These are phyloP conservation scores for Orius laevigatus DNA, from an alignment of 1,140 invertebrate genomes.

Conservation along the genomic window DNA sequence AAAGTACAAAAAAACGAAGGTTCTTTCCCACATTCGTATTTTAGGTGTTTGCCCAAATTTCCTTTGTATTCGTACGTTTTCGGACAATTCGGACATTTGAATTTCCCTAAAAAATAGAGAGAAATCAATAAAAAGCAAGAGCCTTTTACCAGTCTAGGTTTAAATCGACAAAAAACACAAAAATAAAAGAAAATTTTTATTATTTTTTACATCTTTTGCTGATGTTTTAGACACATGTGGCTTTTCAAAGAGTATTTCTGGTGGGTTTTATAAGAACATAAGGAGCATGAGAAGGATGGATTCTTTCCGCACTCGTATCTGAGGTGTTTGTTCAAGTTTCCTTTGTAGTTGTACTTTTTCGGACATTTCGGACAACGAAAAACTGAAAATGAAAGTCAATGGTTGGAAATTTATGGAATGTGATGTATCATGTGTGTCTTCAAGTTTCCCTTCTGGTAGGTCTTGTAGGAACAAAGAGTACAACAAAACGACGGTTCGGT, in stretches of 20 bases:
- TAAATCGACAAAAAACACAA: no score
- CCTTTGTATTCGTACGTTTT: slow-evolving; percentile 11
- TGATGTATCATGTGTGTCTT: slow-evolving; percentile 26
- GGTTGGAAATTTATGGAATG: not conserved
- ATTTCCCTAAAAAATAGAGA: not conserved
- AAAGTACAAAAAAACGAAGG: slow-evolving; percentile 24
- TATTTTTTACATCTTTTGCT: no score
- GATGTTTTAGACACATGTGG: slow-evolving; percentile 11
- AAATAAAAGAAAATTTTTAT: no score
- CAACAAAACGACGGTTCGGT: slow-evolving; percentile 28
- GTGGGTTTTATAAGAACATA: slow-evolving; percentile 28
- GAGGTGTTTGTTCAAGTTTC: slow-evolving; percentile 33
- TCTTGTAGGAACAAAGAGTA: slow-evolving; percentile 30
- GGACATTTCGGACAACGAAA: slow-evolving; percentile 25
- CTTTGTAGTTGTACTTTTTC: slow-evolving; percentile 31
- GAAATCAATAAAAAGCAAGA: no score
- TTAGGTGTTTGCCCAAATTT: slow-evolving; percentile 33
- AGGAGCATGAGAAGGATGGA: slow-evolving; percentile 33
- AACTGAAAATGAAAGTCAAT: slow-evolving; percentile 21
- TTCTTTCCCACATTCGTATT: slow-evolving; percentile 45
- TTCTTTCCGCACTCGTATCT: slow-evolving; percentile 33
- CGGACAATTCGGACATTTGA: slow-evolving; percentile 2
- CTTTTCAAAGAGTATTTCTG: slow-evolving; percentile 10
- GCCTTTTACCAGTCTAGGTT: no score
- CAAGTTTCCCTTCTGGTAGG: slow-evolving; percentile 29